These are phyloP conservation scores for Lordiphosa collinella DNA, from an alignment of 1,140 invertebrate species.

Conservation along the genomic window DNA sequence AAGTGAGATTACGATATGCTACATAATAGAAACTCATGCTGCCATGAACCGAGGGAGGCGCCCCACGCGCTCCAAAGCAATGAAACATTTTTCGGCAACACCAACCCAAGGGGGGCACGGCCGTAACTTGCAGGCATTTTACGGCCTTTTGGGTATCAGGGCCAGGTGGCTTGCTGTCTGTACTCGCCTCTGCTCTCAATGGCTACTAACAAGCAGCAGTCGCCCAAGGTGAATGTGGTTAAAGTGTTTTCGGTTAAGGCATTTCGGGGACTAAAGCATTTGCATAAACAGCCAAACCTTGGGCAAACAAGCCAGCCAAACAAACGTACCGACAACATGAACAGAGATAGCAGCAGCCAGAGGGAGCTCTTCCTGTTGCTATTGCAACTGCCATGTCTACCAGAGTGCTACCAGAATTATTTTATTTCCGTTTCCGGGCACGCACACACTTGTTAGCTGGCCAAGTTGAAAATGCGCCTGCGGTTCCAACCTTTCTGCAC, in stretches of 20 bases:
- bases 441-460: constrained; percentile 53
- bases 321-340: constrained; percentile 8
- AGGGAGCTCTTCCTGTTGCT: constrained; percentile 24
- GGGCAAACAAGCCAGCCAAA: constrained; percentile 20
- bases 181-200: constrained; percentile 49
- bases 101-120: constrained; percentile 45
- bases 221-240: constrained; percentile 73
- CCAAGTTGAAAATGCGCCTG: constrained; percentile 57
- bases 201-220: constrained; percentile 65
- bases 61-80: constrained; percentile 43
- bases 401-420: constrained; percentile 61
- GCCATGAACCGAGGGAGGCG: constrained; percentile 38
- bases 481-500: constrained; percentile 57
- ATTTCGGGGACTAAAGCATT: constrained; percentile 57
- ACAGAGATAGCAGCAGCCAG: constrained; percentile 12
- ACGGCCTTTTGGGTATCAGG: constrained; percentile 61
- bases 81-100: constrained; percentile 74
- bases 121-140: constrained; percentile 74
- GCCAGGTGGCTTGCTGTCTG: constrained; percentile 21
- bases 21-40: constrained; percentile 62
- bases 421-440: constrained; percentile 72
- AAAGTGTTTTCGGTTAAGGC: constrained; percentile 75
- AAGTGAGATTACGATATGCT: constrained; percentile 66
- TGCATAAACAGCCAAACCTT: constrained; percentile 61
- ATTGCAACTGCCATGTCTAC: constrained; percentile 48